phyloP scores from a whole-genome alignment of 2,797 vertebrate species.

The Hoplostethus atlanticus region DNA sequence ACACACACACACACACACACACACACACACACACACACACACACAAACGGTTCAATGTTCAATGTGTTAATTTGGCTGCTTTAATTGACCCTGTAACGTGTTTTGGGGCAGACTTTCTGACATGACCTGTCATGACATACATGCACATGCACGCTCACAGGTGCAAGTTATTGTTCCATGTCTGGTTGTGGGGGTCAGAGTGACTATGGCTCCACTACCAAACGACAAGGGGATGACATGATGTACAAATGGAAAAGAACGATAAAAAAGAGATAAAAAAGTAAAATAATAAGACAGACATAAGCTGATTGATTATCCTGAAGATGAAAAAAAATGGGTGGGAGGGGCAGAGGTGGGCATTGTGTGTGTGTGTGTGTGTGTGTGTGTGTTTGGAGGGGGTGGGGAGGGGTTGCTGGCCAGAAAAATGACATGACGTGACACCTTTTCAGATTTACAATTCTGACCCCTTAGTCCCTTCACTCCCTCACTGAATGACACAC shows the following conservation, averaged over 20 bases:
- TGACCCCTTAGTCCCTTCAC: conserved; percentile 71
- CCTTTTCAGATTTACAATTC: conserved; percentile 72
- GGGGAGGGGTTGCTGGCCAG: conserved; percentile 17
- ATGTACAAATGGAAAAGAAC: conserved; percentile 46
- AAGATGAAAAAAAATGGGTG: conserved; percentile 47
- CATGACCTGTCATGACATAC: conserved; percentile 12
- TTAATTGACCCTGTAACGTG: not conserved
- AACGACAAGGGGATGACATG: conserved; percentile 35
- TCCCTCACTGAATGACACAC: conserved; percentile 52
- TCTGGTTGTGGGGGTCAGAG: conserved; percentile 12
- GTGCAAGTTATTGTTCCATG: conserved; percentile 24
- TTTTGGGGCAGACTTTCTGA: conserved; percentile 14
- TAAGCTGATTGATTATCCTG: conserved; percentile 63
- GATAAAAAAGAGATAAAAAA: conserved; percentile 22
- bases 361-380: not conserved
- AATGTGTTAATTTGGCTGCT: conserved; percentile 28
- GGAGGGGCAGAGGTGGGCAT: conserved; percentile 34
- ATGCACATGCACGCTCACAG: not conserved
- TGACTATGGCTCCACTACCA: too few relatives aligned
- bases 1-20: not conserved
- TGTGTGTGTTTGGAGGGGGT: not conserved
- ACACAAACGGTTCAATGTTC: not conserved
- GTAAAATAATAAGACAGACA: conserved; percentile 45
- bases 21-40: not conserved
- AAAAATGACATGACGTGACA: conserved; percentile 73